phyloP scores from a whole-genome alignment of 2,113 vertebrate species.

The Dascyllus trimaculatus region DNA sequence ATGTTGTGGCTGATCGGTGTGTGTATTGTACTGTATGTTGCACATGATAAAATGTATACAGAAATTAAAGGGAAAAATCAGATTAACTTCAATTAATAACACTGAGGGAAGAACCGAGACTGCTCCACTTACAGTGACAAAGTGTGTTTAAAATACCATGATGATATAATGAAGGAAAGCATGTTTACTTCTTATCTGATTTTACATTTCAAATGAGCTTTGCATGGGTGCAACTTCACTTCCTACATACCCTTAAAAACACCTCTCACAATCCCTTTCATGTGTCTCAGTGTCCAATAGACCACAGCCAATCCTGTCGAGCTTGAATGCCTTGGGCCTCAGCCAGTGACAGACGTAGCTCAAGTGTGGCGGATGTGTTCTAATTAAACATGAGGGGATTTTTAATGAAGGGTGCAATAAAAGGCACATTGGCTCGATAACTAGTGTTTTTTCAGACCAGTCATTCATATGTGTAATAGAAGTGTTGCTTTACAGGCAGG shows the following conservation, averaged over 20 bases:
- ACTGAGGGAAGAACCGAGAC: neutral
- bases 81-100: neutral
- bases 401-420: conserved; percentile 77
- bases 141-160: too few species aligned
- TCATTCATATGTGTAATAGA: conserved; percentile 80
- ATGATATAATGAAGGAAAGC: neutral
- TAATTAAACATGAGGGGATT: conserved; percentile 82
- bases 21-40: too few species aligned
- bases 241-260: conserved; percentile 3
- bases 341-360: conserved; percentile 65
- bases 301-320: conserved; percentile 40
- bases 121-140: too few species aligned
- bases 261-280: conserved; percentile 35
- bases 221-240: neutral
- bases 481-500: conserved; percentile 47
- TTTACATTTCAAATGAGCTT: conserved; percentile 3
- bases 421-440: conserved; percentile 65
- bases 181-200: neutral
- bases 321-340: conserved; percentile 69
- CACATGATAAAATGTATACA: too few species aligned
- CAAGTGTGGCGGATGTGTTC: conserved; percentile 75
- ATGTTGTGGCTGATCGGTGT: too few species aligned
- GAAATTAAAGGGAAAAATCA: too few species aligned
- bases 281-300: conserved; percentile 43
- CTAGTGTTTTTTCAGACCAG: conserved; percentile 64